Percentiles rank a stretch among this genome's conserved stretches.
phyloP scores from a whole-genome alignment of 2,888 invertebrate genomes.

The Sturmia bella region DNA sequence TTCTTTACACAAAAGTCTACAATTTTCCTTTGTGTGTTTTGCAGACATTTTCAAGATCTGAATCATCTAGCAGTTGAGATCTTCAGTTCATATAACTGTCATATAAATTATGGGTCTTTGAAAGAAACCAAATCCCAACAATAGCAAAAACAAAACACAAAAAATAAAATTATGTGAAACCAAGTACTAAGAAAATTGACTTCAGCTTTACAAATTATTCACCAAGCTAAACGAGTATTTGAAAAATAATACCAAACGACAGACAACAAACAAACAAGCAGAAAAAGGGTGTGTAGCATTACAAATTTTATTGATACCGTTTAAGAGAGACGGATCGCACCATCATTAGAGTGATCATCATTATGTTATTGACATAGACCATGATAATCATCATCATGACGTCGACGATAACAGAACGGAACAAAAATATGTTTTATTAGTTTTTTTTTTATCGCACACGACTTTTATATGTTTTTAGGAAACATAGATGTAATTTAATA shows the following conservation, averaged over 20 bases:
- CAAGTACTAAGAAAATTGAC: too few relatives aligned
- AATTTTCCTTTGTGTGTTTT: too few relatives aligned
- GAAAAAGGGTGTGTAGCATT: constrained; percentile 44
- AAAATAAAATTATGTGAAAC: neutral
- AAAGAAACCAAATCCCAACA: neutral
- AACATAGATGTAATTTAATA: constrained; percentile 27
- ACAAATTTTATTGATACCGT: constrained; percentile 39
- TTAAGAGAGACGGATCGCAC: constrained; percentile 30
- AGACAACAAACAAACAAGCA: neutral
- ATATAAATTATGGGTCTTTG: constrained; percentile 46
- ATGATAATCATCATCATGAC: constrained; percentile 13
- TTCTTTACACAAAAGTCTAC: too few relatives aligned
- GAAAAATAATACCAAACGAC: constrained; percentile 22
- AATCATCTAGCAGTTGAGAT: constrained; percentile 3
- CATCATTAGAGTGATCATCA: constrained; percentile 12
- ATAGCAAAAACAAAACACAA: neutral
- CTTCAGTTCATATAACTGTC: constrained; percentile 40
- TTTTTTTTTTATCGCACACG: neutral
- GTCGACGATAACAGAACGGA: constrained; percentile 26
- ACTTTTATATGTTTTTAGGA: neutral
- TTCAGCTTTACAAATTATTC: neutral
- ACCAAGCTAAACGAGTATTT: constrained; percentile 1
- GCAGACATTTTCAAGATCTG: too few relatives aligned
- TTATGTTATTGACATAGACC: neutral
- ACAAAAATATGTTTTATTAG: neutral